phyloP scores from a whole-genome alignment of 2,888 invertebrate genomes.

The Hypomecis punctinalis region DNA sequence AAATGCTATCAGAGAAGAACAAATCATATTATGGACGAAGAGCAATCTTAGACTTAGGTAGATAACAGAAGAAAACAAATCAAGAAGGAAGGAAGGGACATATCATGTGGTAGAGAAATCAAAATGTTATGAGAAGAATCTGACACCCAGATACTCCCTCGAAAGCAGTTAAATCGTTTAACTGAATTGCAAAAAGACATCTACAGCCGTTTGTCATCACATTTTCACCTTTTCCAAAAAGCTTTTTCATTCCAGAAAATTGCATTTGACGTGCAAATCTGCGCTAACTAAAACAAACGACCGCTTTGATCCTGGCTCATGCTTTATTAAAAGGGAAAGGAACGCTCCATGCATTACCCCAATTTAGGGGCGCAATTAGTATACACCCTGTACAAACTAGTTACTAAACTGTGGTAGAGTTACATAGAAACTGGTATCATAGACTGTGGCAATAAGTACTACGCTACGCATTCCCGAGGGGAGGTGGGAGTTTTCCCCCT shows the following conservation, averaged over 20 bases:
- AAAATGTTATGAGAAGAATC: too few species aligned
- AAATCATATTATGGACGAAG: too few species aligned
- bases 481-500: slow-evolving; percentile 53
- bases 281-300: slow-evolving; percentile 78
- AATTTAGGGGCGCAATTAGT: slow-evolving; percentile 82
- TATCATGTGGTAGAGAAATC: too few species aligned
- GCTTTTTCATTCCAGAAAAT: slow-evolving; percentile 34
- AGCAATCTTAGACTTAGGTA: too few species aligned
- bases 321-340: slow-evolving; percentile 78
- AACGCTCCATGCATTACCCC: slow-evolving; percentile 79
- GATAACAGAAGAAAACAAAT: too few species aligned
- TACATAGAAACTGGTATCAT: slow-evolving; percentile 9
- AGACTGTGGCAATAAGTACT: slow-evolving; percentile 16
- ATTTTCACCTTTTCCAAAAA: background rate
- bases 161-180: too few species aligned
- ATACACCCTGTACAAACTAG: slow-evolving; percentile 47
- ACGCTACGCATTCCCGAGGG: slow-evolving; percentile 56
- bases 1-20: too few species aligned
- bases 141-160: too few species aligned
- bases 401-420: slow-evolving; percentile 46
- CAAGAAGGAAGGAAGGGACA: too few species aligned
- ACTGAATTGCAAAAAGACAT: too few species aligned
- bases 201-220: too few species aligned
- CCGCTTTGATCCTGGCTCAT: slow-evolving; percentile 73
- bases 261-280: slow-evolving; percentile 62